Base-by-base conservation (phyloP, 1,140 invertebrate species). In the Drosophila elegans region DNA sequence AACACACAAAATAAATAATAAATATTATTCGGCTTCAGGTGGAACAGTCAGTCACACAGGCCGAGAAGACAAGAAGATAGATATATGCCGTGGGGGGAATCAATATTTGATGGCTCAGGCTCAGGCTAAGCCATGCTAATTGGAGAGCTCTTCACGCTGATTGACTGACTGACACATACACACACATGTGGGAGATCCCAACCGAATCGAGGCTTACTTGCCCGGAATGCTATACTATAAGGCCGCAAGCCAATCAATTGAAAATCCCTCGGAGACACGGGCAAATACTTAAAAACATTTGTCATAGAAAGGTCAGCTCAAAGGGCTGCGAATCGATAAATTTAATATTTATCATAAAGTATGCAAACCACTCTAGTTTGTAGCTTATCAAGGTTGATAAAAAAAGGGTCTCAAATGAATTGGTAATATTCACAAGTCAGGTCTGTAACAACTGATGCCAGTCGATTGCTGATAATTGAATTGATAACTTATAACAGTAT, bases 121-220 rank as follows among this genome's bases (percentile, higher is more conserved):
- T 21, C 16, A 10, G 61, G 13, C 36, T 67, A 64, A 64, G 64
- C 64, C 64, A 51, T 38, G 64, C 64, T 68, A 68, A 68, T 68
- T 68, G 64, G 60, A 68, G 61, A 68, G 64, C 64, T 68, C 64
- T 68, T 68, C 64, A 53, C 46, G 38, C 38, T 68, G 64, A 68
- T 64, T 68, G 64, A 64, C 64, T 68, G 64, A 64, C 64, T 67
- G 63, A 66, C 42, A 39, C 54, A 41, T 13, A 34, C 41, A 56
- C 52, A 44, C 53, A 62, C 27, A 11, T 34, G 32, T 29, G 25
- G 13, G 53, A 62, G 38, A 60, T 60, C 38, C 60, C 44, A 63
- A 63, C 39, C 46, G 60, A 67, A 67, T 49, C 63, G 45, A 44
- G 62, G 44, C 57, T 42, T 63, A 48, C 63, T 48, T 41, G 57